These are phyloP conservation scores for Empidonax alnorum DNA, from an alignment of 2,113 vertebrate genomes.

Conservation along the genomic window DNA sequence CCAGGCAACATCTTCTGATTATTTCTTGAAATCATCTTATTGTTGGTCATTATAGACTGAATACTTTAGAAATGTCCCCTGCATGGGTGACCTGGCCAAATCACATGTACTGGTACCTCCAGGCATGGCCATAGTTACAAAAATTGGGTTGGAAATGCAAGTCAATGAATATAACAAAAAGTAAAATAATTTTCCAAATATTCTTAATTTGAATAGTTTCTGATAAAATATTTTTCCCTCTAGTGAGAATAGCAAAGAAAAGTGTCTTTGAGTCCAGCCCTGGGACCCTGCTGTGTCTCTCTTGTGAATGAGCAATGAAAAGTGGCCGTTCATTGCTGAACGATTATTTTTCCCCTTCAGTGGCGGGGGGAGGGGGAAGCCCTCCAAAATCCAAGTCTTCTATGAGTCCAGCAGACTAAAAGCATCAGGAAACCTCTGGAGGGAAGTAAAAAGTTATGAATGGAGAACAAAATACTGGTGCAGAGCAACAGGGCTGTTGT, in stretches of 20 bases:
- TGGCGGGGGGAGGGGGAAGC: neutral
- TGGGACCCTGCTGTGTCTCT: slow-evolving; percentile 38
- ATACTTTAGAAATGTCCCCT: neutral
- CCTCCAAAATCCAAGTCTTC: slow-evolving; percentile 36
- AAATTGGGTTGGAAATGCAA: neutral
- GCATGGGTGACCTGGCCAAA: neutral
- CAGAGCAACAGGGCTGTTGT: slow-evolving; percentile 40
- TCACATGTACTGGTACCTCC: neutral
- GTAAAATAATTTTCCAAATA: neutral
- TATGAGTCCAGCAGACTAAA: slow-evolving; percentile 48
- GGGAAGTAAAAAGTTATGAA: slow-evolving; percentile 68
- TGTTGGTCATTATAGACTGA: neutral
- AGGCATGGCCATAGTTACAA: neutral
- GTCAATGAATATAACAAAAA: neutral
- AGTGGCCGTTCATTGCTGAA: slow-evolving; percentile 55
- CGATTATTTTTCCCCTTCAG: slow-evolving; percentile 55
- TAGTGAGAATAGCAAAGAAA: slow-evolving; percentile 35
- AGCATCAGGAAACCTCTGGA: slow-evolving; percentile 58
- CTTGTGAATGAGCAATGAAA: slow-evolving; percentile 56
- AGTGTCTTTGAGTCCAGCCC: slow-evolving; percentile 14
- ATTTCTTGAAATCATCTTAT: neutral
- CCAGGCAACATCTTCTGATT: neutral
- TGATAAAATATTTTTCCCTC: slow-evolving; percentile 21
- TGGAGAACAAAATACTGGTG: slow-evolving; percentile 59
- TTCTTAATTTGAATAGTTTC: neutral